phyloP scores from a whole-genome alignment of 23 tunicate genomes.

The Clavelina lepadiformis region DNA sequence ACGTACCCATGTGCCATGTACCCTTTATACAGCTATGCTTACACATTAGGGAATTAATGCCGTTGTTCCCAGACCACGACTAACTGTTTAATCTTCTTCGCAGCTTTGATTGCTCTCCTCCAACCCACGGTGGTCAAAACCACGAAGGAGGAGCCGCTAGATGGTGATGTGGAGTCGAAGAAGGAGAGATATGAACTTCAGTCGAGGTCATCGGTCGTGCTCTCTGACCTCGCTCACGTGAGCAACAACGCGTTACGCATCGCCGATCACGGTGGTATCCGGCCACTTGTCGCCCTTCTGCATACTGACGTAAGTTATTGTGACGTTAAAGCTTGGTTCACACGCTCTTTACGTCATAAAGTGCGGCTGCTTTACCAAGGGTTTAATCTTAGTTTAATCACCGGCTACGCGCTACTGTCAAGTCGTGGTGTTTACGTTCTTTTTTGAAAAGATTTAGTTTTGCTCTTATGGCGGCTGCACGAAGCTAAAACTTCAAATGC shows the following conservation, averaged over 20 bases:
- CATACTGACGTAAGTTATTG: conserved; percentile 69
- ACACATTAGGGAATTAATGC: no score
- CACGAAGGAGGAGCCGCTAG: not conserved
- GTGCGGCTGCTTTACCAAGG: no score
- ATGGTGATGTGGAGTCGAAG: conserved; percentile 1
- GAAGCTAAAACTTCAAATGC: no score
- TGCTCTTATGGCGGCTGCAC: no score
- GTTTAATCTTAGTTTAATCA: no score
- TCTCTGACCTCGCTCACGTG: conserved; percentile 76
- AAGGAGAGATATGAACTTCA: conserved; percentile 75
- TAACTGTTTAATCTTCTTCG: not conserved
- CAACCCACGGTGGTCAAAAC: conserved; percentile 13
- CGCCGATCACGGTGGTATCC: conserved; percentile 77
- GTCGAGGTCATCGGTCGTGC: conserved; percentile 90
- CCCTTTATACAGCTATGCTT: no score
- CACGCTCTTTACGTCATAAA: no score
- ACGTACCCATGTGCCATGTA: no score
- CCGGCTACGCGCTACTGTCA: no score
- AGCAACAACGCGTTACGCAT: conserved; percentile 54
- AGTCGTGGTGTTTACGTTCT: no score
- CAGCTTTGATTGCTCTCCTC: conserved; percentile 51
- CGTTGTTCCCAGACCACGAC: not conserved
- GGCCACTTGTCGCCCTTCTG: conserved; percentile 73
- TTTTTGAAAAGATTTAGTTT: no score
- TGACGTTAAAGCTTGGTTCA: no score